Conservation (phyloP, 2,797 vertebrate genomes). For the Rhodeus uyekii region DNA sequence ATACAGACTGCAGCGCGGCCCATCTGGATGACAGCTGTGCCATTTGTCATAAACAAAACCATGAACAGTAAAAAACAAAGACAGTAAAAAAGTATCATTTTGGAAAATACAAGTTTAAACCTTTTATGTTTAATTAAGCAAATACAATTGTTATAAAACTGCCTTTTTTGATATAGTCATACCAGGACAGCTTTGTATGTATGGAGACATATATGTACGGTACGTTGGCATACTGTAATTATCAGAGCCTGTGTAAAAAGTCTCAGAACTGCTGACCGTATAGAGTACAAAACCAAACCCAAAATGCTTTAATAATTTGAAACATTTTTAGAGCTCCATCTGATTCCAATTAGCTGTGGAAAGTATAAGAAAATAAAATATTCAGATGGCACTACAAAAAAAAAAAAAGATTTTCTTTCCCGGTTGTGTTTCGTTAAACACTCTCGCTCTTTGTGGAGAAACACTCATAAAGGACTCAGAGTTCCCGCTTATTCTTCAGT, state of each 20-base stretch:
- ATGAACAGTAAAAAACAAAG: constrained; percentile 35
- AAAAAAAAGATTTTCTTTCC: too few species aligned
- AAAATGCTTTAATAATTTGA: constrained; percentile 21
- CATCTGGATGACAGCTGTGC: constrained; percentile 64
- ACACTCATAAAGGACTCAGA: constrained; percentile 71
- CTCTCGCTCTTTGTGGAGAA: constrained; percentile 57
- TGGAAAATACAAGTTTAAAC: background rate
- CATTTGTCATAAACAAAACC: constrained; percentile 53
- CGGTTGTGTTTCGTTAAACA: constrained; percentile 52
- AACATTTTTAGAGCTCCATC: constrained; percentile 33
- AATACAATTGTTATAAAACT: constrained; percentile 15
- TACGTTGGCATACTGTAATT: background rate
- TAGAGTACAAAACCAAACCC: constrained; percentile 21
- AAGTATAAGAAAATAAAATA: constrained; percentile 39
- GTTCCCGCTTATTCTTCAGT: constrained; percentile 65
- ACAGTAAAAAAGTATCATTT: constrained; percentile 39
- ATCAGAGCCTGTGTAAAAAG: background rate
- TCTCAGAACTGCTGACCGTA: background rate
- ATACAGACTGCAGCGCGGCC: constrained; percentile 41
- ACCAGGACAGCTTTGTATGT: constrained; percentile 1
- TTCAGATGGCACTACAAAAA: constrained; percentile 29
- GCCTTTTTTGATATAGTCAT: constrained; percentile 17
- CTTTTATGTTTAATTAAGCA: constrained; percentile 32
- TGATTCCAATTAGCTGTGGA: constrained; percentile 18
- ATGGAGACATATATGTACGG: background rate